phyloP scores from a whole-genome alignment of 2,797 vertebrate species.

The Rhinophrynus dorsalis region DNA sequence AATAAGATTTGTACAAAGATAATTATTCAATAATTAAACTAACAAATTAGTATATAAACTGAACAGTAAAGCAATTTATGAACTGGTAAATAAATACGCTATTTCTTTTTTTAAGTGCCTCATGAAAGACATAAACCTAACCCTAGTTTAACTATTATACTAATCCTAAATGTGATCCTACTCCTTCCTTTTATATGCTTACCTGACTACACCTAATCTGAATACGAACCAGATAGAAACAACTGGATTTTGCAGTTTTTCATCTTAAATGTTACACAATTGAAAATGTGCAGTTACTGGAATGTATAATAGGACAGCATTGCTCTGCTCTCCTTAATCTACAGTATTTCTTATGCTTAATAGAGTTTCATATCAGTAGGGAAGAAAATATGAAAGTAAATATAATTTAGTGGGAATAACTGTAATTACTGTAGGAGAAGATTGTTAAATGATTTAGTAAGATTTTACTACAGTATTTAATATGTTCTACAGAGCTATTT shows the following conservation, averaged over 20 bases:
- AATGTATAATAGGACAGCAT: slow-evolving; percentile 12
- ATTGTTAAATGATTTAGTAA: background rate
- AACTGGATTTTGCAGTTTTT: background rate
- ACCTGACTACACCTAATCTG: too few relatives aligned
- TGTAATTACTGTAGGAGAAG: background rate
- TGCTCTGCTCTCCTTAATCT: background rate
- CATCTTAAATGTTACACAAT: slow-evolving; percentile 7
- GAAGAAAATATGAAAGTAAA: background rate
- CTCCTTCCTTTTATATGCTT: too few relatives aligned
- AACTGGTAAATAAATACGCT: too few relatives aligned
- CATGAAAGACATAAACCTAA: too few relatives aligned
- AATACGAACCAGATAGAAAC: slow-evolving; percentile 6
- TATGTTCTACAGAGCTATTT: too few relatives aligned
- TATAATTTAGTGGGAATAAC: background rate
- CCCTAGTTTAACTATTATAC: too few relatives aligned
- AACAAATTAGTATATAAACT: too few relatives aligned
- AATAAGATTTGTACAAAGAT: too few relatives aligned
- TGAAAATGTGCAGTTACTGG: slow-evolving; percentile 12
- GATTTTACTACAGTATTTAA: background rate
- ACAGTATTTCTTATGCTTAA: background rate
- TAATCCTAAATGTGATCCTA: too few relatives aligned
- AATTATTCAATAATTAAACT: too few relatives aligned
- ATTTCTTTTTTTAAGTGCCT: too few relatives aligned
- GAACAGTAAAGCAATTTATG: too few relatives aligned
- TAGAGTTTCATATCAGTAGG: background rate